Evolutionary conservation across 2,888 invertebrate species (phyloP).

Genomic region (Sinodicranocentrus sp.): DNA sequence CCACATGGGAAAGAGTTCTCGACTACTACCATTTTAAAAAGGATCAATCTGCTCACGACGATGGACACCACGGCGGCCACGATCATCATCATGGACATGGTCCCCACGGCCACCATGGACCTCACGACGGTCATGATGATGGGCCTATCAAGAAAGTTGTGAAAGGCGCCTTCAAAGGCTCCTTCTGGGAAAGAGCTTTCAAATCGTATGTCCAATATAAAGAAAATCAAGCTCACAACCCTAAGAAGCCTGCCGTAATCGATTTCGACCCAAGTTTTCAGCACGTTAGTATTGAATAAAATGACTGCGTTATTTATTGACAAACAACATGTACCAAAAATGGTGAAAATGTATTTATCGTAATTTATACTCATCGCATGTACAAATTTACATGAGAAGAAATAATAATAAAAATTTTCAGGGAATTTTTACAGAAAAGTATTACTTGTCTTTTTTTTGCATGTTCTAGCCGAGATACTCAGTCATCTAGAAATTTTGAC

Average conservation of each 20-base stretch:
- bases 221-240: conserved; percentile 53
- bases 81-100: conserved; percentile 24
- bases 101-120: not conserved
- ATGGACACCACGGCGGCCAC: conserved; percentile 10
- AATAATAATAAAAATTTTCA: not conserved
- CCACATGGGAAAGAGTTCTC: conserved; percentile 68
- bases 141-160: conserved; percentile 35
- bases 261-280: no score
- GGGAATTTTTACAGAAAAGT: not conserved
- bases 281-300: conserved; percentile 5
- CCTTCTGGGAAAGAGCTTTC: conserved; percentile 70
- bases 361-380: not conserved
- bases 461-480: not conserved
- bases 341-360: not conserved
- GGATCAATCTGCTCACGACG: conserved; percentile 50
- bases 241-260: conserved; percentile 36
- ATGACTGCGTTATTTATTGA: conserved; percentile 40
- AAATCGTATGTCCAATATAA: conserved; percentile 66
- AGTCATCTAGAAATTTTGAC: conserved; percentile 8
- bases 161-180: conserved; percentile 60
- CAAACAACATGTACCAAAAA: not conserved
- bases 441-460: not conserved
- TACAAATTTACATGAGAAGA: not conserved
- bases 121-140: conserved; percentile 16
- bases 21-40: conserved; percentile 62